Base-by-base conservation (phyloP, 2,797 vertebrate genomes). In the Protosalanx chinensis region DNA sequence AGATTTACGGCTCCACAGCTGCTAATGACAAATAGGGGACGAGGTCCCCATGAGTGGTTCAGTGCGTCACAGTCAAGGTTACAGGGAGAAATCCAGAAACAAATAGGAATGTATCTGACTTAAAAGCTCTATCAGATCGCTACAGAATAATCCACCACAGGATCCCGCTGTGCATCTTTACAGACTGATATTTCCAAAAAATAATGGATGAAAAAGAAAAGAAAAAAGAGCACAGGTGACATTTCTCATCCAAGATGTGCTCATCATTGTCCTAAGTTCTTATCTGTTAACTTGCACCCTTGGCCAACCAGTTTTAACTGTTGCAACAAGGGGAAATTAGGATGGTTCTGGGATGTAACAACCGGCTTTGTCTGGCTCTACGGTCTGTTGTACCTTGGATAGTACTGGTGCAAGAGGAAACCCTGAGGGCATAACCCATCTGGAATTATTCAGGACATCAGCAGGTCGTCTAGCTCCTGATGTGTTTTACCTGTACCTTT, bases 1-100 rank as follows among this genome's bases (percentile, higher is more conserved):
- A 89, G 87, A 90, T 90, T 90, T 87, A 86, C 83, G 86, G 81
- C 82, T 82, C 86, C 87, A 89, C 86, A 81, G 74, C 82, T 81
- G 67, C 76, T 88, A 89, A 89, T 90, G 87, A 89, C 88, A 88
- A 80, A 87, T 82, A 84, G 76, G 84, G 78, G 86, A 81, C 79
- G 82, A 73, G 83, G 88, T 86, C 78, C 61, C 5, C 61, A 15
- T 53, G 6, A n/a, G 49, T 33, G 64, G 23, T 15, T 18, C 20
- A 16, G 3, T 16, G 64, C 15, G 49, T 51, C 64, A 67, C 15
- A 15, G 15, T n/a, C 65, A 53, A 53, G 65, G 65, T 67, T 20
- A 33, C 51, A 5, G 51, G n/a, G 51, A 56, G n/a, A 35, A 56
- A 56, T 10, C 30, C 12, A 7, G 6, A 13, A 67, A 67, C 30